Evolutionary conservation across 2,113 vertebrate species (phyloP).

Genomic region (Gobio gobio): DNA sequence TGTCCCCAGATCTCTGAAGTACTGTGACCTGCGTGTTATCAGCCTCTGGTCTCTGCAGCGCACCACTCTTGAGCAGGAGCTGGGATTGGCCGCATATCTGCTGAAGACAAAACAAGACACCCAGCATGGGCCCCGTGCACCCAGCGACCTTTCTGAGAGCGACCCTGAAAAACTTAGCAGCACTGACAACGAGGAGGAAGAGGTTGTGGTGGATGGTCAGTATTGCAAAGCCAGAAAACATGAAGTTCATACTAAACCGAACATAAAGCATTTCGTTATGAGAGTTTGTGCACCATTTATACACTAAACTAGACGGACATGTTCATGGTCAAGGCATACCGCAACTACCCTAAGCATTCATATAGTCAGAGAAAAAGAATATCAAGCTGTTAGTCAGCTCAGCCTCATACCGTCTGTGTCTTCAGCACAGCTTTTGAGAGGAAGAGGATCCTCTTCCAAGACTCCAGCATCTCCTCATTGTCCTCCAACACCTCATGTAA

Average conservation of each 20-base stretch:
- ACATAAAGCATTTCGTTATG: background rate
- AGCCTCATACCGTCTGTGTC: background rate
- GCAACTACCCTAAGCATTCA: background rate
- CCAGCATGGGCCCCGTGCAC: slow-evolving; percentile 68
- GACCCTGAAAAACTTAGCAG: slow-evolving; percentile 92
- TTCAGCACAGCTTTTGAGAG: slow-evolving; percentile 4
- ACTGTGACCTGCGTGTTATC: slow-evolving; percentile 93
- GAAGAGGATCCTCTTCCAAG: slow-evolving; percentile 62
- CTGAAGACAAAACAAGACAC: slow-evolving; percentile 78
- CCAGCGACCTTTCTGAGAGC: slow-evolving; percentile 86
- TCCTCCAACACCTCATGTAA: slow-evolving; percentile 77
- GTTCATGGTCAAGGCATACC: background rate
- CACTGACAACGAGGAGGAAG: slow-evolving; percentile 95
- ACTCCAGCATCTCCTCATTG: slow-evolving; percentile 66
- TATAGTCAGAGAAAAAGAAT: background rate
- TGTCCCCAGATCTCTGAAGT: slow-evolving; percentile 86
- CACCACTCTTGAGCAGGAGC: slow-evolving; percentile 91
- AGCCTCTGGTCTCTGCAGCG: slow-evolving; percentile 91
- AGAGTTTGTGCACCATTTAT: background rate
- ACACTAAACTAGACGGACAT: background rate
- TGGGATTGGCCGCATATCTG: slow-evolving; percentile 92
- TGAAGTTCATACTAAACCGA: background rate
- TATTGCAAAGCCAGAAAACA: slow-evolving; percentile 27
- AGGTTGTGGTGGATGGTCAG: slow-evolving; percentile 81
- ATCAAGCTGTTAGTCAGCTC: background rate